These are phyloP conservation scores for Axinella damicornis DNA, from an alignment of 37 sponge, comb jelly and placozoan species.

Conservation along the genomic window DNA sequence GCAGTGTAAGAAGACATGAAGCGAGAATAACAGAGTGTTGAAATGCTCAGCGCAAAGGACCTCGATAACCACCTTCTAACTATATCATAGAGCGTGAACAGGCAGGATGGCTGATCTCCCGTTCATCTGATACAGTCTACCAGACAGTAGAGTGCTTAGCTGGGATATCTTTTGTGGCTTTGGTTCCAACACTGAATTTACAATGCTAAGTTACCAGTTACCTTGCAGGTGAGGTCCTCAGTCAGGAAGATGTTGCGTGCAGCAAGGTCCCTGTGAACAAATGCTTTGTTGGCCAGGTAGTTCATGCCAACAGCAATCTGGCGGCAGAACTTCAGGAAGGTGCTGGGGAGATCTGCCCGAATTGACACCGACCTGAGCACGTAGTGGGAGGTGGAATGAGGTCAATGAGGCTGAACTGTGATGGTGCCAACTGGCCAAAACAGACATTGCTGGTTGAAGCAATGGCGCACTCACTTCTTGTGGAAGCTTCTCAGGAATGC, in stretches of 20 bases:
- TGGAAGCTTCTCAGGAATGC: constrained; percentile 29
- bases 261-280: constrained; percentile 79
- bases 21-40: no score
- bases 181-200: no score
- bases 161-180: no score
- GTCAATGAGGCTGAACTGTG: no score
- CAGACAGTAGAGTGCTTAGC: no score
- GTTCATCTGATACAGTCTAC: no score
- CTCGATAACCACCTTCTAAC: not conserved
- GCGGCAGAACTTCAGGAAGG: constrained; percentile 48
- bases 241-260: constrained; percentile 74
- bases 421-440: no score
- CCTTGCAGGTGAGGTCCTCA: constrained; percentile 67
- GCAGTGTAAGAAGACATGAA: no score
- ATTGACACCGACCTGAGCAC: not conserved
- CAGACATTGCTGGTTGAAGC: no score
- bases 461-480: no score
- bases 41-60: no score
- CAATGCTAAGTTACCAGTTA: not conserved
- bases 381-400: not conserved
- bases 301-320: constrained; percentile 74
- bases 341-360: constrained; percentile 12
- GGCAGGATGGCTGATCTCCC: no score
- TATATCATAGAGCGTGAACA: not conserved
- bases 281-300: constrained; percentile 59